These are phyloP conservation scores for Pararge aegeria DNA, from an alignment of 1,140 invertebrate species.

Conservation along the genomic window DNA sequence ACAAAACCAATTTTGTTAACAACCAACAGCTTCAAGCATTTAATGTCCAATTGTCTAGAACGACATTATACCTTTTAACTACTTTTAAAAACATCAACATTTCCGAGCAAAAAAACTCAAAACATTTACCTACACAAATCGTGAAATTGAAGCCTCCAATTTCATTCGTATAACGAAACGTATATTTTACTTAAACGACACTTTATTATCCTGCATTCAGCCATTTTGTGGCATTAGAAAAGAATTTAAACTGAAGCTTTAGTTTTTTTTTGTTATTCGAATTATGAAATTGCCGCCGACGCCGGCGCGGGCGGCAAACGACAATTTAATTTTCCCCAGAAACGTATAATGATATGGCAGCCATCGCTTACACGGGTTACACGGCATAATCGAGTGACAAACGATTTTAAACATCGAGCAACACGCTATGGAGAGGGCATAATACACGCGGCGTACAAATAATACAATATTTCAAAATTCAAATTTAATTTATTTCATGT, in stretches of 20 bases:
- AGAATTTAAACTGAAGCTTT: slow-evolving; percentile 34
- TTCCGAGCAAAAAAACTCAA: slow-evolving; percentile 5
- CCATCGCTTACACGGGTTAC: slow-evolving; percentile 48
- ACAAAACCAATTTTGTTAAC: too few species aligned
- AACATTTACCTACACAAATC: slow-evolving; percentile 7
- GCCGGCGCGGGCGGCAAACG: slow-evolving; percentile 50
- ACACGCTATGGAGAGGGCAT: slow-evolving; percentile 9
- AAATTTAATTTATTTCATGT: too few species aligned
- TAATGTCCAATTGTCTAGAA: not conserved
- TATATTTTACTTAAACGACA: slow-evolving; percentile 76
- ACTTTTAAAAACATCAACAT: not conserved
- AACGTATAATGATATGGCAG: slow-evolving; percentile 62
- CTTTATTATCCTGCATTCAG: slow-evolving; percentile 72
- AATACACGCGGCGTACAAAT: too few species aligned
- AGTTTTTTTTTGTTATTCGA: slow-evolving; percentile 29
- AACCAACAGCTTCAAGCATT: not conserved
- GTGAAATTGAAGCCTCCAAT: slow-evolving; percentile 44
- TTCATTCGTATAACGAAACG: slow-evolving; percentile 45
- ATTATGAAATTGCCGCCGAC: slow-evolving; percentile 52
- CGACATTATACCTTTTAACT: not conserved
- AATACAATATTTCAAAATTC: not conserved
- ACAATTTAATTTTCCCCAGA: slow-evolving; percentile 64
- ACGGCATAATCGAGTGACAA: slow-evolving; percentile 73
- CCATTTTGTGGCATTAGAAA: slow-evolving; percentile 66
- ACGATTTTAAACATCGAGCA: slow-evolving; percentile 61